Conservation (phyloP, 2,888 invertebrate species). For the Opisthograptis luteolata region DNA sequence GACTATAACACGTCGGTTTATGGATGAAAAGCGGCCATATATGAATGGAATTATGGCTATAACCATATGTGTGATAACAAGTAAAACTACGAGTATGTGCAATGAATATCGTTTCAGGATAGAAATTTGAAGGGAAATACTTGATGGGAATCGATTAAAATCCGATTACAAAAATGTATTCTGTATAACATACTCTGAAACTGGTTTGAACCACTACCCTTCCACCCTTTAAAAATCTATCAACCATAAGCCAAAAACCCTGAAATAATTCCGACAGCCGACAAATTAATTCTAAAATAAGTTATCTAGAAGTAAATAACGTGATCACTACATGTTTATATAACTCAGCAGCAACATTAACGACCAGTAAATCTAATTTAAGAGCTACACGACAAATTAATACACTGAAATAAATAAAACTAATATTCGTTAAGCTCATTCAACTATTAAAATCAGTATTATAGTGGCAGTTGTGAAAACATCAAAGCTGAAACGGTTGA, state of each 20-base stretch:
- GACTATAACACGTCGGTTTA: conserved; percentile 42
- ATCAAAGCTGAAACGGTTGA: conserved; percentile 32
- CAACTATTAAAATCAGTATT: conserved; percentile 28
- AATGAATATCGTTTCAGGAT: conserved; percentile 28
- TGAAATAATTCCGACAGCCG: not conserved
- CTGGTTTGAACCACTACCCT: no score
- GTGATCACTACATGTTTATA: conserved; percentile 5
- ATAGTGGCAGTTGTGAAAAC: conserved; percentile 35
- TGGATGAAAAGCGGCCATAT: conserved; percentile 43
- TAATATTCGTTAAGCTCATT: conserved; percentile 25
- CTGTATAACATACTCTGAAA: no score
- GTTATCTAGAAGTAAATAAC: not conserved
- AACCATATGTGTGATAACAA: conserved; percentile 44
- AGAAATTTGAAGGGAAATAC: conserved; percentile 13
- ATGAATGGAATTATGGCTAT: conserved; percentile 44
- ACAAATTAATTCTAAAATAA: not conserved
- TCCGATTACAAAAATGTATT: not conserved
- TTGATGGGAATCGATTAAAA: conserved; percentile 13
- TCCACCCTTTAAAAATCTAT: no score
- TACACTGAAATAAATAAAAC: conserved; percentile 21
- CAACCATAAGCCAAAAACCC: no score
- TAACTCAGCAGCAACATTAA: conserved; percentile 16
- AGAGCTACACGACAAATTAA: conserved; percentile 26
- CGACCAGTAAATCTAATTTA: conserved; percentile 24
- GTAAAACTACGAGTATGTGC: conserved; percentile 30